These are phyloP conservation scores for Phainopepla nitens DNA, from an alignment of 2,113 vertebrate species.

Conservation along the genomic window DNA sequence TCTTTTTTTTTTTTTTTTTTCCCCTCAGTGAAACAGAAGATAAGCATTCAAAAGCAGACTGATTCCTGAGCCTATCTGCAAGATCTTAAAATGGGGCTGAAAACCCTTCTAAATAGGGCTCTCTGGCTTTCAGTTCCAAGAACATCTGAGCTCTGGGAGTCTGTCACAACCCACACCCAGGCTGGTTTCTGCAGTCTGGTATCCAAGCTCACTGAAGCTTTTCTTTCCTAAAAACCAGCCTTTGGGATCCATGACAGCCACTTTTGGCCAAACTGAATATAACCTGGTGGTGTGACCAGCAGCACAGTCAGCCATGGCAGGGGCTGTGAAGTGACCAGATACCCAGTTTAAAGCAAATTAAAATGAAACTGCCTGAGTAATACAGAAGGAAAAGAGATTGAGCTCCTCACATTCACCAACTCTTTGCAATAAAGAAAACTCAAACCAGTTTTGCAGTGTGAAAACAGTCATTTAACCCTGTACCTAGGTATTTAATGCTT, in stretches of 20 bases:
- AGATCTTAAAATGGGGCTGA: constrained; percentile 8
- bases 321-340: neutral
- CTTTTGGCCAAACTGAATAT: constrained; percentile 29
- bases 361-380: neutral
- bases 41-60: neutral
- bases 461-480: neutral
- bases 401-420: neutral
- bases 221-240: neutral
- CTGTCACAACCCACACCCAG: constrained; percentile 24
- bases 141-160: constrained; percentile 20
- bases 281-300: neutral
- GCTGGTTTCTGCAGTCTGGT: constrained; percentile 26
- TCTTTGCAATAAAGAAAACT: neutral
- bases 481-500: neutral
- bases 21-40: neutral
- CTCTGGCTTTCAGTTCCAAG: constrained; percentile 34
- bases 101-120: constrained; percentile 40
- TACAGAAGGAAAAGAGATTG: neutral
- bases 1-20: neutral
- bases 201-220: constrained; percentile 29
- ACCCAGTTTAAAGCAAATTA: neutral
- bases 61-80: neutral
- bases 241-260: neutral
- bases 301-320: neutral
- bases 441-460: neutral